Evolutionary conservation across 2,797 vertebrate species (phyloP), one percentile per base, ranked within the genome.

Genomic region (Semotilus atromaculatus): DNA sequence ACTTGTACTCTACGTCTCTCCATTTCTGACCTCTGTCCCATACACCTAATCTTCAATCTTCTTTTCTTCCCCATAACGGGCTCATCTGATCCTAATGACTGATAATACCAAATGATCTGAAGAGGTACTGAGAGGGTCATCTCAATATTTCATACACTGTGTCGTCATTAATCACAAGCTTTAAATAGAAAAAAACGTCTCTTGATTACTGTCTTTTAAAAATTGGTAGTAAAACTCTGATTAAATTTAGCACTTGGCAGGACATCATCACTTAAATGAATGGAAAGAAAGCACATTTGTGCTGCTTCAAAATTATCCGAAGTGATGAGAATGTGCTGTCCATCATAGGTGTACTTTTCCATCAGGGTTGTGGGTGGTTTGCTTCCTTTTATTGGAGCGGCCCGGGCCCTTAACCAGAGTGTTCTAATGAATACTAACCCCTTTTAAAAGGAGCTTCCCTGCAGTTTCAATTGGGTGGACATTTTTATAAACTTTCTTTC

Each of bases 401-500:
- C 70, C 74, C 34, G 18, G 34, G 40, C 40, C 58, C 82, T 86
- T 38, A 85, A 88, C 82, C 53, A 85, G 60, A 83, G 51, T 90
- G 89, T 88, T 82, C 84, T 84, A 87, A 87, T 89, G 89, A 88
- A 91, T 88, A 88, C 89, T 75, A 70, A 86, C 85, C 85, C 89
- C 86, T 88, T 91, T 89, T 88, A 91, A 92, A 88, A 84, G 71
- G 83, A 71, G 85, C 82, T 82, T 82, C 88, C 89, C 90, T 85
- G 87, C 90, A 51, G 89, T 87, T 91, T 87, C 88, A 77, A 90
- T 89, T 91, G 86, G 88, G 88, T 78, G 84, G 58, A 91, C 87
- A 89, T 89, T 90, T 90, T 88, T 89, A 90, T 90, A 88, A 91
- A 92, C 89, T 90, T 90, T 91, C 87, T 91, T 90, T 91, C 87